Evolutionary conservation across 2,888 invertebrate genomes (phyloP).

Genomic region (Euplexia lucipara): DNA sequence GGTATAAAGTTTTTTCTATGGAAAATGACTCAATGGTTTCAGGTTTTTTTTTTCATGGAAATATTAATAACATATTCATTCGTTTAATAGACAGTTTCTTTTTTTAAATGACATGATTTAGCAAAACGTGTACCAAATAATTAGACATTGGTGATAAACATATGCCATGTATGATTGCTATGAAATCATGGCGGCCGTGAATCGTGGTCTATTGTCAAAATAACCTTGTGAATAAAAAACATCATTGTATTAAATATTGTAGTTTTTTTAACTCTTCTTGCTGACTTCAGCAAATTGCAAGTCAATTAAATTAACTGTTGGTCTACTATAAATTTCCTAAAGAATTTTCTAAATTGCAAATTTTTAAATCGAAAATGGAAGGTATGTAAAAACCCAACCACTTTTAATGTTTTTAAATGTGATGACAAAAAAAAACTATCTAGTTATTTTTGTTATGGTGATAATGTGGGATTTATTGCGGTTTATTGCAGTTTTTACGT

Average conservation of each 20-base stretch:
- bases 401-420: too few relatives aligned
- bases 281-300: too few relatives aligned
- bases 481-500: too few relatives aligned
- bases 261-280: neutral
- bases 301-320: too few relatives aligned
- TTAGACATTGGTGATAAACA: slow-evolving; percentile 1
- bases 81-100: neutral
- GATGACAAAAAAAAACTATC: too few relatives aligned
- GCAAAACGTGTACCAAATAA: neutral
- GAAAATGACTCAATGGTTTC: slow-evolving; percentile 21
- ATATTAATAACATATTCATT: neutral
- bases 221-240: neutral
- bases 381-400: too few relatives aligned
- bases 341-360: too few relatives aligned
- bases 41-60: slow-evolving; percentile 3
- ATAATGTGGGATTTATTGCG: too few relatives aligned
- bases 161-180: neutral
- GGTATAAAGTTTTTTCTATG: slow-evolving; percentile 7
- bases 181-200: slow-evolving; percentile 10
- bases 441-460: too few relatives aligned
- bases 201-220: neutral
- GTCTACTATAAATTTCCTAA: too few relatives aligned
- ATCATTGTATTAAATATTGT: neutral
- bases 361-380: too few relatives aligned
- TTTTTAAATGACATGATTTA: slow-evolving; percentile 19